Evolutionary conservation across 2,797 vertebrate genomes (phyloP), one percentile per base, ranked within the genome.

Genomic region (Takifugu ocellatus): DNA sequence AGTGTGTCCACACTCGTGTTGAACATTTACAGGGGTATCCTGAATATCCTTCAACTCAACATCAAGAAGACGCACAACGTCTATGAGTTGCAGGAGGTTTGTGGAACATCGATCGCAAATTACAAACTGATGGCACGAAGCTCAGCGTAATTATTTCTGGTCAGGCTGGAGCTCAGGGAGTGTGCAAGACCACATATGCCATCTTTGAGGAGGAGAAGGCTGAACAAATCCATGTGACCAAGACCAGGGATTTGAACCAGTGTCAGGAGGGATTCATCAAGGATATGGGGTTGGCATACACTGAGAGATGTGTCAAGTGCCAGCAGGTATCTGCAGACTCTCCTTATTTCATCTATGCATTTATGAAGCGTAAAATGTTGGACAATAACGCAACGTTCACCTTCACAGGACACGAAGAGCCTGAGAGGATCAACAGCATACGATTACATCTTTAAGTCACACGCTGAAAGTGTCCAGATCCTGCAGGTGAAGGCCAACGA

Each of bases 171-270:
- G 70, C 80, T 27, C 88, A 89, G 55, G 94, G 93, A 17, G 81
- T 91, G 51, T 96, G 94, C 75, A 92, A 92, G 53, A 92, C 94
- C 58, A 88, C 88, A 0, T 95, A 96, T 3, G 6, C 90, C 56
- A 84, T 94, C 75, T 88, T 67, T 68, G 91, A 93, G 70, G 86
- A 92, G 11, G 49, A 55, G 33, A 87, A 77, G 67, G 83, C 80
- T 9, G 86, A 81, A 0, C 45, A 84, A 33, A 59, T 92, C 57
- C 47, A 79, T 39, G 45, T 95, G 74, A 87, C 79, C 67, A 96
- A 94, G 85, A 91, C 91, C 65, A 94, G 89, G 68, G 91, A 95
- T 75, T 74, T 94, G 59, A 87, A 83, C 73, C 74, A 88, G 0
- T 96, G 95, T 77, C 88, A 92, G 60, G 82, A 93, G 44, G 91